Conservation (phyloP, 2,113 vertebrate species). For the Phrynosoma platyrhinos region DNA sequence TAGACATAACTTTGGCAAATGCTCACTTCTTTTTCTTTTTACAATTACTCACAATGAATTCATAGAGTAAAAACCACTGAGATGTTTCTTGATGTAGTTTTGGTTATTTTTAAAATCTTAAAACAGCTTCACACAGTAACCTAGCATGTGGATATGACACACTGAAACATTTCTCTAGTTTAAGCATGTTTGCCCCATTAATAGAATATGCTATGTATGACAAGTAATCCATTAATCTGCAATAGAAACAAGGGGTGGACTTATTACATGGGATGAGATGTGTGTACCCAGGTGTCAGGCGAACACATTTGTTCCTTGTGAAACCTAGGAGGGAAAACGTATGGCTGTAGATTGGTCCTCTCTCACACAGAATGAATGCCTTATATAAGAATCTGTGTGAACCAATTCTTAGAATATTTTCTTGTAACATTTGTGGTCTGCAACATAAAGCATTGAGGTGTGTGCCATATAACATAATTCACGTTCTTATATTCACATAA, state of each 20-base stretch:
- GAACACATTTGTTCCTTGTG: background rate
- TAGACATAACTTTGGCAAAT: slow-evolving; percentile 69
- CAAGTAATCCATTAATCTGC: background rate
- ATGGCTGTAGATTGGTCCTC: background rate
- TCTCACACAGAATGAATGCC: background rate
- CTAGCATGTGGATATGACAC: background rate
- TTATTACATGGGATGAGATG: background rate
- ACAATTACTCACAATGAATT: slow-evolving; percentile 58
- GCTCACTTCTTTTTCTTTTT: slow-evolving; percentile 48
- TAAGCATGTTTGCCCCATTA: too few relatives aligned
- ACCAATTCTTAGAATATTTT: background rate
- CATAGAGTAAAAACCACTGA: slow-evolving; percentile 57
- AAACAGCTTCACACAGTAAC: background rate
- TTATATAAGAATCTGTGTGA: background rate
- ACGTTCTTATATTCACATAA: background rate
- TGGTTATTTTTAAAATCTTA: slow-evolving; percentile 19
- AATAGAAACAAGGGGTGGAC: background rate
- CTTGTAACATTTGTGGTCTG: background rate
- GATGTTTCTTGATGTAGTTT: slow-evolving; percentile 36
- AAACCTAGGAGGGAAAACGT: background rate
- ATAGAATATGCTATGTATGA: background rate
- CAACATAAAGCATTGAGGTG: background rate
- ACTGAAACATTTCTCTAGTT: background rate
- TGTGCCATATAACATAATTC: background rate
- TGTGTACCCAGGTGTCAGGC: background rate